A percentile compares a stretch with the other conserved stretches of the same genome.
phyloP scores from a whole-genome alignment of 2,113 vertebrate genomes.

The Australoheros scitulus region DNA sequence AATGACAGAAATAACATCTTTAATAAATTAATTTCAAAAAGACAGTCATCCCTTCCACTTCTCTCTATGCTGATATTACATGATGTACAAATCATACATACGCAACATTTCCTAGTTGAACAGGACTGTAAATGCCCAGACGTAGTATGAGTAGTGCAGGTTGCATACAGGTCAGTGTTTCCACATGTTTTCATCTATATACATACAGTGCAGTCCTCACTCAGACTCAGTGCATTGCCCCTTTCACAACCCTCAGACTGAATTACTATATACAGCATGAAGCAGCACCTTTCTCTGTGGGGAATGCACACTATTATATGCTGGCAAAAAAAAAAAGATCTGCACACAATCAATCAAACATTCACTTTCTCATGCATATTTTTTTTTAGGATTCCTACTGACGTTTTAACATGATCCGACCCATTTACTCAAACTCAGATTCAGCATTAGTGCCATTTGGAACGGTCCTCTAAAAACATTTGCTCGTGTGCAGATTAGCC shows the following conservation, averaged over 20 bases:
- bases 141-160: constrained; percentile 47
- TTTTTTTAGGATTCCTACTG: background rate
- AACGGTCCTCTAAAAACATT: background rate
- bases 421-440: constrained; percentile 5
- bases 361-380: background rate
- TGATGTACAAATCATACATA: constrained; percentile 35
- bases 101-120: constrained; percentile 34
- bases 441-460: background rate
- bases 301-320: background rate
- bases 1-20: constrained; percentile 64
- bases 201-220: constrained; percentile 29
- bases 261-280: constrained; percentile 2
- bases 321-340: background rate
- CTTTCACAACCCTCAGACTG: background rate
- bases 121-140: constrained; percentile 11
- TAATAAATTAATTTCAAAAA: constrained; percentile 67
- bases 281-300: constrained; percentile 40
- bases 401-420: background rate
- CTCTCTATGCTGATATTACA: constrained; percentile 24
- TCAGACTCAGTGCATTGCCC: constrained; percentile 10
- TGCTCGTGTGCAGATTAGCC: background rate
- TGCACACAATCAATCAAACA: background rate
- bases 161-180: constrained; percentile 53
- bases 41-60: constrained; percentile 8
- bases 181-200: background rate